Conservation (phyloP, 2,888 invertebrate genomes). For the Amiota communis region DNA sequence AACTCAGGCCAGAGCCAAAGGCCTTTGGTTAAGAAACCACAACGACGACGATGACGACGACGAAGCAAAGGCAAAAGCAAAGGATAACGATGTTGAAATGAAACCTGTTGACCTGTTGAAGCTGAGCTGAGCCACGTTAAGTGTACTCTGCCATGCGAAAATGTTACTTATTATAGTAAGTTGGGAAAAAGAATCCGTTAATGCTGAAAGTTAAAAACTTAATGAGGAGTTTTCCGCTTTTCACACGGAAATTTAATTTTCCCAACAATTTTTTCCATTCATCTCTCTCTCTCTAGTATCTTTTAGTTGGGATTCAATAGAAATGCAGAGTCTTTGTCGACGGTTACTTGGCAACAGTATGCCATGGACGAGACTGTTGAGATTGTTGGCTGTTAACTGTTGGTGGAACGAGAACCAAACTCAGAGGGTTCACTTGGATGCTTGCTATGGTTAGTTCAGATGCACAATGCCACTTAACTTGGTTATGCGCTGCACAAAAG, state of each 20-base stretch:
- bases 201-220: slow-evolving; percentile 44
- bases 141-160: not conserved
- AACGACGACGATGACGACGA: slow-evolving; percentile 32
- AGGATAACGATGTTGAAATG: slow-evolving; percentile 33
- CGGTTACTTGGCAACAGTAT: slow-evolving; percentile 5
- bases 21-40: not conserved
- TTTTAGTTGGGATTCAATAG: no score
- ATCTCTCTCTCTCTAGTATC: no score
- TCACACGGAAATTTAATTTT: slow-evolving; percentile 17
- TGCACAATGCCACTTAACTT: slow-evolving; percentile 50
- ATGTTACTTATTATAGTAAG: slow-evolving; percentile 9
- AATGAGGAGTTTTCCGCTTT: slow-evolving; percentile 42
- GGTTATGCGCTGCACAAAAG: slow-evolving; percentile 55
- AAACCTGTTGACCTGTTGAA: slow-evolving; percentile 49
- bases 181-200: slow-evolving; percentile 42
- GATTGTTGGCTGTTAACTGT: not conserved
- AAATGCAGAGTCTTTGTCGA: not conserved
- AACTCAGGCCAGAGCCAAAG: slow-evolving; percentile 27
- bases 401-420: not conserved
- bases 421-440: not conserved
- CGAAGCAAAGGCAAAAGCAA: slow-evolving; percentile 45
- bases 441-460: not conserved
- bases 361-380: not conserved
- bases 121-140: not conserved
- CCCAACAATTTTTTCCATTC: not conserved